phyloP scores from a whole-genome alignment of 1,140 invertebrate species.

The Euwallacea similis region DNA sequence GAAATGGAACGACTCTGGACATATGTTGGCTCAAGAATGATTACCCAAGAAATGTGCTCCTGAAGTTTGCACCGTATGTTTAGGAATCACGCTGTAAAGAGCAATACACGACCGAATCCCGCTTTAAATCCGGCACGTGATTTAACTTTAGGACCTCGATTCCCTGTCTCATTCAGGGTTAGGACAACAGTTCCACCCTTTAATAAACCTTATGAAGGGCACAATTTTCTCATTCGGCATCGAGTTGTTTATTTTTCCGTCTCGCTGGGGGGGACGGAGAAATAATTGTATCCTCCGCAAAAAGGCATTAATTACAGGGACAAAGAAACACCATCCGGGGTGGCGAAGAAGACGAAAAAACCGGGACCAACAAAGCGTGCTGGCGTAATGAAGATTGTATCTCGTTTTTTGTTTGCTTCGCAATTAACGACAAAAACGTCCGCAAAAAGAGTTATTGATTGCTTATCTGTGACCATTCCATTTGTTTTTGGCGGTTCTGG shows the following conservation, averaged over 20 bases:
- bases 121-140: neutral
- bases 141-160: constrained; percentile 1
- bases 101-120: neutral
- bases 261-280: neutral
- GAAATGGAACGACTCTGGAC: no score
- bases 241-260: neutral
- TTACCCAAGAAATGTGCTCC: no score
- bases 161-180: constrained; percentile 1
- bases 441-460: constrained; percentile 22
- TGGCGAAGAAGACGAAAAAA: constrained; percentile 1
- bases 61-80: no score
- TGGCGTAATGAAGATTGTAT: constrained; percentile 17
- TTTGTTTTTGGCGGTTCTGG: constrained; percentile 13
- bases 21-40: no score
- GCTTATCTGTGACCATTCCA: constrained; percentile 18
- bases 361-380: constrained; percentile 2
- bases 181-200: neutral
- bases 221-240: neutral
- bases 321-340: constrained; percentile 11
- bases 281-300: constrained; percentile 10
- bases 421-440: constrained; percentile 20
- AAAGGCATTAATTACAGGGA: constrained; percentile 15
- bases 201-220: neutral
- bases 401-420: constrained; percentile 22
- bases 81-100: no score